These are phyloP conservation scores for Callithrix jacchus DNA, from an alignment of 2,113 vertebrate genomes.

Conservation along the genomic window DNA sequence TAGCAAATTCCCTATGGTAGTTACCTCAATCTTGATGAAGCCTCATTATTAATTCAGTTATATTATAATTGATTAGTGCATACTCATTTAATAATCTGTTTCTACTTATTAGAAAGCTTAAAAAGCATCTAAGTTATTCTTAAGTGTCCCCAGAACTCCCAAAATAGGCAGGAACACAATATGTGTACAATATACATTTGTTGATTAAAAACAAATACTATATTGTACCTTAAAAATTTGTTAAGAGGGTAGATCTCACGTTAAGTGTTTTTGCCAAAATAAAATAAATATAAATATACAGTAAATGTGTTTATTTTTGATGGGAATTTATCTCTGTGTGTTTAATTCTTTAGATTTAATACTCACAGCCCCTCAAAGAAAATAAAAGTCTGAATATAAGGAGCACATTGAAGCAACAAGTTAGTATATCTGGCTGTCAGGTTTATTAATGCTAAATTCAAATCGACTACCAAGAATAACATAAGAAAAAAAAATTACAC, in stretches of 20 bases:
- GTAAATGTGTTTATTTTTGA: neutral
- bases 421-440: conserved; percentile 25
- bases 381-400: conserved; percentile 23
- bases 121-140: neutral
- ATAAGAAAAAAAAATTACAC: neutral
- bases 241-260: neutral
- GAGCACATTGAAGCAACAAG: neutral
- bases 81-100: neutral
- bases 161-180: neutral
- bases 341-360: neutral
- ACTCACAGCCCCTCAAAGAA: neutral
- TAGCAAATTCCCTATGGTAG: neutral
- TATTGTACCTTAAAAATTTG: neutral
- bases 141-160: neutral
- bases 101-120: neutral
- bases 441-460: conserved; percentile 55
- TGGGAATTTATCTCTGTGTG: neutral
- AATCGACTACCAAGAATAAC: conserved; percentile 5
- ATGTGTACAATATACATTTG: neutral
- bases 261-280: neutral
- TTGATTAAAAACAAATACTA: neutral
- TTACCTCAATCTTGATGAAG: neutral
- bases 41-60: neutral
- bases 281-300: neutral
- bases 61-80: neutral